A percentile compares a stretch with the other conserved stretches of the same genome.
phyloP scores from a whole-genome alignment of 2,113 vertebrate genomes.

The Carassius gibelio region DNA sequence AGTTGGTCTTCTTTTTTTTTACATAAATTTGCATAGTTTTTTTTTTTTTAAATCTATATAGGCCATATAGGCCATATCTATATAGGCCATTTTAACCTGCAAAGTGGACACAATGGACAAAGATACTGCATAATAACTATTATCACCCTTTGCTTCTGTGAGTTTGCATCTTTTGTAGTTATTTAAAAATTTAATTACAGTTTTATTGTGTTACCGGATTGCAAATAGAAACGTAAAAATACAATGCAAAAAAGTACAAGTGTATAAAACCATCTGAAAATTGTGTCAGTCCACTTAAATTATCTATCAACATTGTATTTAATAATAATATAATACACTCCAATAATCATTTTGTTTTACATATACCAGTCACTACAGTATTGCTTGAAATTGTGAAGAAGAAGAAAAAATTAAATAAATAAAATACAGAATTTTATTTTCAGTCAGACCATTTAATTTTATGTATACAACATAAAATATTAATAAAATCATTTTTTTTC shows the following conservation, averaged over 20 bases:
- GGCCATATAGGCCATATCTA: background rate
- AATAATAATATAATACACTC: no score
- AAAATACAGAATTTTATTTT: no score
- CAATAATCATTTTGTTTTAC: no score
- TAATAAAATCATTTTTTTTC: background rate
- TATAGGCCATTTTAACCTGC: background rate
- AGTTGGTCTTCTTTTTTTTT: background rate
- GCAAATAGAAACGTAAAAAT: background rate
- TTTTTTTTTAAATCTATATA: background rate
- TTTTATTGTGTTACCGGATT: background rate
- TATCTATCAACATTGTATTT: background rate
- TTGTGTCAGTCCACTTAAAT: background rate
- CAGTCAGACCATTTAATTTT: no score
- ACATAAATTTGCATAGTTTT: background rate
- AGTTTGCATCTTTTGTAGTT: background rate
- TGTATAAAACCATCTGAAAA: no score
- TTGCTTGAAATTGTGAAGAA: no score
- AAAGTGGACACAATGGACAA: background rate
- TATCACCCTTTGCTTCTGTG: background rate
- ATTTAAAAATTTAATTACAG: background rate
- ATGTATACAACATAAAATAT: background rate
- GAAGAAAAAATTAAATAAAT: no score
- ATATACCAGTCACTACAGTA: no score
- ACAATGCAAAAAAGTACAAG: no score
- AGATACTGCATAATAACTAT: background rate